Base-by-base conservation (phyloP, 2,113 vertebrate species). In the Pogonocichla stellata region DNA sequence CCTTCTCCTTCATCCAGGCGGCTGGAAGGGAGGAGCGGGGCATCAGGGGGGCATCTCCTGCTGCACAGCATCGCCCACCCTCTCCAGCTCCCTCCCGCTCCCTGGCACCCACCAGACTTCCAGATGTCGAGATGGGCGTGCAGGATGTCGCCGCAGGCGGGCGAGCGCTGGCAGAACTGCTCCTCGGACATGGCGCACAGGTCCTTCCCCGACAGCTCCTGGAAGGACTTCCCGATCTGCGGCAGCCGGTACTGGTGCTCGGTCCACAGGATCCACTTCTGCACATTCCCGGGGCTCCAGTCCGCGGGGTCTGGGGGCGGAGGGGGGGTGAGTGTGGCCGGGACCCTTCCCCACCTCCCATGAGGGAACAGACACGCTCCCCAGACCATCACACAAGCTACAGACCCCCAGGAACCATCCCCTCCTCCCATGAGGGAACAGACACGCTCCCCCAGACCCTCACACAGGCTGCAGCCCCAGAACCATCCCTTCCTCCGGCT, bases 211-310 rank as follows among this genome's bases (percentile, higher is more conserved):
- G 97, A 98, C 91, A 99, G 97, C 58, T 99, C 99, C 95, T 99
- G 98, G 97, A 99, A 99, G 80, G 98, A 98, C 31, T 98, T 99
- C 51, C 99, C 99, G 5, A 99, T 98, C 6, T 99, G 98, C 1
- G 99, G 99, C 80, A 99, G 97, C 61, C 99, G 97, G 97, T 99
- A 99, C 94, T 99, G 99, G 93, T 99, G 99, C 80, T 99, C 99
- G 0, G 99, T 99, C 99, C 99, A 99, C 89, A 99, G 97, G 82
- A 99, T 98, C 99, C 99, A 99, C 97, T 99, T 99, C 98, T 99
- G 99, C 70, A 99, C 99, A 0, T 99, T 99, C 25, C 98, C 98
- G 2, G 97, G 97, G 96, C 98, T 99, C 99, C 99, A 99, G 95
- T 99, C 99, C 36, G 94, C 97, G 0, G 99, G 99, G 77, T 99